phyloP scores from a whole-genome alignment of 2,113 vertebrate genomes.

The Mus spicilegus region DNA sequence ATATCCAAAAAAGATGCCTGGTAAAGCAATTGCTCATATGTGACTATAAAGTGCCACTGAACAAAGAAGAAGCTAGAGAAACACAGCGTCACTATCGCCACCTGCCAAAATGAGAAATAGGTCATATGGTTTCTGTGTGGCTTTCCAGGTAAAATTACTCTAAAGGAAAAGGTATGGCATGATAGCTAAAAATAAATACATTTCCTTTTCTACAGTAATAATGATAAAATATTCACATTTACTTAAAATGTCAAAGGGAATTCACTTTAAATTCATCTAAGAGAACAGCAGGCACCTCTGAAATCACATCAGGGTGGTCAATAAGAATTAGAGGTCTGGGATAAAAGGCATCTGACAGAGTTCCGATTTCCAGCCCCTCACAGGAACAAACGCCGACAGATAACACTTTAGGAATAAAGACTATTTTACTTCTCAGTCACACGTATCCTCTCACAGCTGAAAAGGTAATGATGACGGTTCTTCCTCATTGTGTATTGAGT shows the following conservation, averaged over 20 bases:
- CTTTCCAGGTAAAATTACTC: slow-evolving; percentile 39
- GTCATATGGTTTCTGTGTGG: background rate
- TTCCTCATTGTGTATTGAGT: background rate
- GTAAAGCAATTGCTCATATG: background rate
- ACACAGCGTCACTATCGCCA: slow-evolving; percentile 2
- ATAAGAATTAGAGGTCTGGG: background rate
- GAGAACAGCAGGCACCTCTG: background rate
- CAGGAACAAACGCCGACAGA: slow-evolving; percentile 16
- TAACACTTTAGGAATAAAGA: slow-evolving; percentile 32
- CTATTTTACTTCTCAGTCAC: slow-evolving; percentile 1
- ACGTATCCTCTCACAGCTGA: slow-evolving; percentile 20
- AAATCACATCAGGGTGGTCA: background rate
- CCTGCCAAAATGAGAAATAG: background rate
- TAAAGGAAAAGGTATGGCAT: slow-evolving; percentile 24
- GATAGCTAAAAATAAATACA: slow-evolving; percentile 58
- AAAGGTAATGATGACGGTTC: background rate
- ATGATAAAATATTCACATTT: slow-evolving; percentile 31
- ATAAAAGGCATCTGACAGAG: slow-evolving; percentile 31
- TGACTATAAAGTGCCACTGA: background rate
- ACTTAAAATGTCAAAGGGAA: slow-evolving; percentile 39
- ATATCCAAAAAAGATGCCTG: background rate
- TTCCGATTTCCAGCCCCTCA: slow-evolving; percentile 24
- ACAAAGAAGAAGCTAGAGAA: slow-evolving; percentile 15
- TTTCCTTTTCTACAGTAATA: slow-evolving; percentile 41
- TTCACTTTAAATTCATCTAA: slow-evolving; percentile 3